Evolutionary conservation across 1,140 invertebrate genomes (phyloP).

Genomic region (Saccostrea echinata): DNA sequence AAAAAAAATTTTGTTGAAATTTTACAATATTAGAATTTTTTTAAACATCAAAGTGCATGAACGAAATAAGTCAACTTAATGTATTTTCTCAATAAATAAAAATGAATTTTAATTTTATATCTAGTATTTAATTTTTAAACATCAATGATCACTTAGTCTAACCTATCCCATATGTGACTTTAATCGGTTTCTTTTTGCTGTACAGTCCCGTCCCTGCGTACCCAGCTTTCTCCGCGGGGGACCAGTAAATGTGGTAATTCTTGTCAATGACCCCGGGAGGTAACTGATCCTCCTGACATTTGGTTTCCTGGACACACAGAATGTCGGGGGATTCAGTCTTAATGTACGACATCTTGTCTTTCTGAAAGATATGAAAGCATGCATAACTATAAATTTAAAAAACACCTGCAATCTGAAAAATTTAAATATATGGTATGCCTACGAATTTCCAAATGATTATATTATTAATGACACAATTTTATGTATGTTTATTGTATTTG

Average conservation of each 20-base stretch:
- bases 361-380: slow-evolving; percentile 80
- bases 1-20: too few relatives aligned
- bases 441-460: too few relatives aligned
- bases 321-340: slow-evolving; percentile 93
- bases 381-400: too few relatives aligned
- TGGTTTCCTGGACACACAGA: slow-evolving; percentile 96
- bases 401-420: too few relatives aligned
- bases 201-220: slow-evolving; percentile 96
- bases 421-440: too few relatives aligned
- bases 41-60: neutral
- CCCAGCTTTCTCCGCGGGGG: slow-evolving; percentile 89
- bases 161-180: slow-evolving; percentile 91
- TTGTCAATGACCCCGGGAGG: slow-evolving; percentile 86
- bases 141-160: slow-evolving; percentile 78
- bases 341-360: slow-evolving; percentile 88
- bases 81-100: too few relatives aligned
- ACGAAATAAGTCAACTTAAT: too few relatives aligned
- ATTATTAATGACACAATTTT: slow-evolving; percentile 68
- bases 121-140: too few relatives aligned
- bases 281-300: slow-evolving; percentile 91
- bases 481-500: too few relatives aligned
- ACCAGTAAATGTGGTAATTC: slow-evolving; percentile 92
- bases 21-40: neutral
- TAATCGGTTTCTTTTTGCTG: slow-evolving; percentile 91
- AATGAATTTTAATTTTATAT: too few relatives aligned